A percentile compares a stretch with the other conserved stretches of the same genome.
Evolutionary conservation across 2,888 invertebrate species (phyloP).

Genomic region (Lottia scabra): DNA sequence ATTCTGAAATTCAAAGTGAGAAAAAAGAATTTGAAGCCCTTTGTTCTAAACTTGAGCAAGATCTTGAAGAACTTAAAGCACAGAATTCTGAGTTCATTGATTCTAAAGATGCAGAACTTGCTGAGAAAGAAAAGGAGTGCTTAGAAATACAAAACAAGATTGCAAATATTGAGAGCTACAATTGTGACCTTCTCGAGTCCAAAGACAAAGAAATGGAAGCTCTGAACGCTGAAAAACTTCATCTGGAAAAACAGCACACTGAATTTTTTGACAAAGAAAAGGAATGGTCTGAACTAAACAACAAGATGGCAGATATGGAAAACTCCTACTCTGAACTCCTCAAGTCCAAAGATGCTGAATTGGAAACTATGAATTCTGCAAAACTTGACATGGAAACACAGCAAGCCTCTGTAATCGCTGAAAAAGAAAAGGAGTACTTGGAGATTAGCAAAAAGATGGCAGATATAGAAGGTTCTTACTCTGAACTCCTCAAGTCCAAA

Average conservation of each 20-base stretch:
- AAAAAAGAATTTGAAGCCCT: slow-evolving; percentile 19
- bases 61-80: slow-evolving; percentile 9
- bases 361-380: background rate
- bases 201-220: slow-evolving; percentile 6
- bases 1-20: slow-evolving; percentile 12
- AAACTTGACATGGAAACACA: background rate
- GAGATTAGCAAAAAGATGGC: too few species aligned
- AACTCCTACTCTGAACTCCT: background rate
- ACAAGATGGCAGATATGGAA: background rate
- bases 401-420: too few species aligned
- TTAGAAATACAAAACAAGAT: too few species aligned
- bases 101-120: background rate
- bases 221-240: slow-evolving; percentile 1
- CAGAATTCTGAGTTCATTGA: background rate
- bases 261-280: too few species aligned
- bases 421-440: background rate
- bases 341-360: slow-evolving; percentile 5
- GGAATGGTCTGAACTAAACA: too few species aligned
- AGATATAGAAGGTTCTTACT: background rate
- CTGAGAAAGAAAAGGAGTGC: background rate
- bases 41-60: background rate
- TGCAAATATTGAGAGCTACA: background rate
- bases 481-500: background rate
- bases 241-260: background rate
- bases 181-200: background rate